Base-by-base conservation (phyloP, 2,888 invertebrate species). In the Aethes cnicana region DNA sequence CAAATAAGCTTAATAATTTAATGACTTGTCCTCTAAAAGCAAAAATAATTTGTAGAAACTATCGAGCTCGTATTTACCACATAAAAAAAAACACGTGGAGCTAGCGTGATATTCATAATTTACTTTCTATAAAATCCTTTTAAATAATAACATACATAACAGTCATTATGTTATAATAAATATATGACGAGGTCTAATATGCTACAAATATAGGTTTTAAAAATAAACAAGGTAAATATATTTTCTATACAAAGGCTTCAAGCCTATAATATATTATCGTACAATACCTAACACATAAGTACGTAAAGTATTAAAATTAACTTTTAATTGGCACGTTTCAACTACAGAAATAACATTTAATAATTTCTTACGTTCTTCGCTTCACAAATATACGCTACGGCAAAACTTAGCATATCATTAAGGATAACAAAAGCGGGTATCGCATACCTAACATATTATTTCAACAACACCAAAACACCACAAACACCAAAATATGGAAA, bases 251-350 rank as follows among this genome's bases (percentile, higher is more conserved):
- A 37, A 32, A 37, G 44, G 37, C 50, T 44, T 35, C 21, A 44
- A 52, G 44, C 32, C 50, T 37, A 25, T 39, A 25, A 50, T 50
- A 44, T 25, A 52, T 32, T 33, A n/a, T n/a, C n/a, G 32, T 50
- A 23, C 36, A 11, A 41, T 17, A 25, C 26, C 41, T 17, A 41
- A 17, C 26, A n/a, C 43, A 16, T 11, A 30, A 37, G 37, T 50
- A 30, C 50, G 44, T 16, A 52, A 44, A 32, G 2, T 44, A 44
- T 52, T 52, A 37, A 52, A 52, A 46, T 37, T 44, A 52, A 52
- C 44, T 8, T 44, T 16, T 52, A 44, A 52, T 52, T 52, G 50
- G 50, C 50, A 52, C 50, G 50, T 44, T 52, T 52, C 16, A 16
- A 14, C 37, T 52, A 50, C 37, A 33, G 33, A 49, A 37, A 44